Conservation (phyloP, 2,888 invertebrate genomes). For the Meta bourneti region DNA sequence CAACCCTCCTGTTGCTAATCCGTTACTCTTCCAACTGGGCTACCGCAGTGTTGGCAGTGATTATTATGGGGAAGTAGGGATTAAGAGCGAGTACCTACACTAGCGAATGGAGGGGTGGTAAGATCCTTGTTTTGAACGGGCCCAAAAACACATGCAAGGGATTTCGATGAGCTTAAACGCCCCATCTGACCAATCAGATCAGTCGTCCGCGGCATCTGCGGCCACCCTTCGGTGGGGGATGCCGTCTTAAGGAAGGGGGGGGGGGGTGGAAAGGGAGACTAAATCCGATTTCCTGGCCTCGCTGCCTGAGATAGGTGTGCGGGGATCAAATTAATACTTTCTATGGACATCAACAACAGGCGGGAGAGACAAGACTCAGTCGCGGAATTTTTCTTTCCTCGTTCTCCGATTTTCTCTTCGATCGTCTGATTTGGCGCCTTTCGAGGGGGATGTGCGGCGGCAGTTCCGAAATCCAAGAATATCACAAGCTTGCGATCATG, state of each 20-base stretch:
- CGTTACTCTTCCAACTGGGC: too few species aligned
- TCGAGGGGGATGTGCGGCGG: background rate
- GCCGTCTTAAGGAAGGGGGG: background rate
- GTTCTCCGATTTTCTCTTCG: background rate
- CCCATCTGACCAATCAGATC: constrained; percentile 5
- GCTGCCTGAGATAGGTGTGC: constrained; percentile 33
- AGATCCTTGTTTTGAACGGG: background rate
- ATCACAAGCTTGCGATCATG: too few species aligned
- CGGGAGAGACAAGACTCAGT: constrained; percentile 7
- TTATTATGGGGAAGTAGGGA: too few species aligned
- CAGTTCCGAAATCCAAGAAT: background rate
- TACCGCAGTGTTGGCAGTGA: too few species aligned
- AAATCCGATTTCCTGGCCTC: constrained; percentile 39
- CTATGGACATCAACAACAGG: constrained; percentile 61
- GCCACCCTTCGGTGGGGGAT: background rate
- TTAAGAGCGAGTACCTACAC: too few species aligned
- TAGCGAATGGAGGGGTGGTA: too few species aligned
- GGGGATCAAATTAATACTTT: constrained; percentile 40
- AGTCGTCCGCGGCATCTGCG: background rate
- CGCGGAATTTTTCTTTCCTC: background rate
- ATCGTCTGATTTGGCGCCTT: background rate
- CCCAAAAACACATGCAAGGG: background rate
- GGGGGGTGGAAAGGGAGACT: background rate
- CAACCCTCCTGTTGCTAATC: too few species aligned
- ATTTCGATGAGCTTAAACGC: background rate